Evolutionary conservation across 1,140 invertebrate genomes (phyloP).

Genomic region (Sminthurides bifidus): DNA sequence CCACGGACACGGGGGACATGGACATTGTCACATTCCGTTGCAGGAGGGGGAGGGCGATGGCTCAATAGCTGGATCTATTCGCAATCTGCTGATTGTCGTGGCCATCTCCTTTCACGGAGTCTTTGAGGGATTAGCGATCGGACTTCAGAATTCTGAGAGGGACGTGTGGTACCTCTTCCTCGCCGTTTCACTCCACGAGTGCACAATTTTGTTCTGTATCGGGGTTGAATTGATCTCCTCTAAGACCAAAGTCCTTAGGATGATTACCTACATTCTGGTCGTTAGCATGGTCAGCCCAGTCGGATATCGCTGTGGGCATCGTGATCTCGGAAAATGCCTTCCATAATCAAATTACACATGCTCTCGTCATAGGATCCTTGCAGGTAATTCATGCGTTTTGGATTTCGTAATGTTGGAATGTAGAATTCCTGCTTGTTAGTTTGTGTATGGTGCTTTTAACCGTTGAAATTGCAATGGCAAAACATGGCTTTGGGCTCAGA

Average conservation of each 20-base stretch:
- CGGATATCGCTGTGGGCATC: conserved; percentile 38
- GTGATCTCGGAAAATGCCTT: conserved; percentile 33
- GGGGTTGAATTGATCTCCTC: conserved; percentile 37
- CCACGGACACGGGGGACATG: conserved; percentile 7
- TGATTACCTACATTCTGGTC: conserved; percentile 36
- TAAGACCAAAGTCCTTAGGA: conserved; percentile 33
- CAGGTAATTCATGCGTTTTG: conserved; percentile 33
- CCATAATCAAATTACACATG: conserved; percentile 23
- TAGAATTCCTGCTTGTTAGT: too few relatives aligned
- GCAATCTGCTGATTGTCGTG: conserved; percentile 43
- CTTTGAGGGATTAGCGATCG: conserved; percentile 61
- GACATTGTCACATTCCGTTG: conserved; percentile 30
- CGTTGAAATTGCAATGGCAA: too few relatives aligned
- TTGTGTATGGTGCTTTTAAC: too few relatives aligned
- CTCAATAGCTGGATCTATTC: conserved; percentile 32
- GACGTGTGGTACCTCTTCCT: conserved; percentile 43
- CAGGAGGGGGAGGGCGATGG: conserved; percentile 13
- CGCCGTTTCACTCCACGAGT: conserved; percentile 45
- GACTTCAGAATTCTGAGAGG: conserved; percentile 50
- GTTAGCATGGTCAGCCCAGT: conserved; percentile 37
- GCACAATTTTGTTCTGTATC: conserved; percentile 42
- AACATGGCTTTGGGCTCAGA: too few relatives aligned
- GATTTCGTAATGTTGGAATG: not conserved
- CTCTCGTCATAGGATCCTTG: conserved; percentile 33
- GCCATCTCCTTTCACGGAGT: conserved; percentile 52